A percentile compares a stretch with the other conserved stretches of the same genome.
Conservation (phyloP, 2,888 invertebrate species). For the Tholera decimalis region DNA sequence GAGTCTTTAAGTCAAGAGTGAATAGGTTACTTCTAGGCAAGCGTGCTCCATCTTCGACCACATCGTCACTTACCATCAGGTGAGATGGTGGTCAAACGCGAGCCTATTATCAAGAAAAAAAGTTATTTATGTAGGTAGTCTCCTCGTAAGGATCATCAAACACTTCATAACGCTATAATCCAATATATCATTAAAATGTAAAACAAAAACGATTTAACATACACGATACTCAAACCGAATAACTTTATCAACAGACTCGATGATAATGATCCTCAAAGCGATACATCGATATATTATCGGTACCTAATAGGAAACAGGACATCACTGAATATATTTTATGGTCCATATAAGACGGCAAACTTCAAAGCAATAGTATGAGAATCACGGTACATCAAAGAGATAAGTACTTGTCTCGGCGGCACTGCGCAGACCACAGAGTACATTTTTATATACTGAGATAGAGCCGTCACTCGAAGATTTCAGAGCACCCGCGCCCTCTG, state of each 20-base stretch:
- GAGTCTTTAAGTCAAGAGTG: too few species aligned
- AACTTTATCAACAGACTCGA: constrained; percentile 45
- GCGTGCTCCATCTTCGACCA: too few species aligned
- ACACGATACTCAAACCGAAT: constrained; percentile 25
- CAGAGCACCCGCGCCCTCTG: too few species aligned
- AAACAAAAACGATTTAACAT: constrained; percentile 32
- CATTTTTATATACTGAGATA: too few species aligned
- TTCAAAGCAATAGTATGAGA: constrained; percentile 62
- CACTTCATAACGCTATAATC: constrained; percentile 7
- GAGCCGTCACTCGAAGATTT: too few species aligned
- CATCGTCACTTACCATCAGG: too few species aligned
- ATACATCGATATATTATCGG: constrained; percentile 55
- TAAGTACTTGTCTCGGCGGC: constrained; percentile 53
- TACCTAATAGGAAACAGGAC: constrained; percentile 60
- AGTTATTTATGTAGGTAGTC: neutral
- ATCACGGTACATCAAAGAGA: constrained; percentile 64
- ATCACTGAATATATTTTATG: constrained; percentile 66
- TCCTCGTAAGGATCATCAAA: constrained; percentile 24
- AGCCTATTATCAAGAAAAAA: too few species aligned
- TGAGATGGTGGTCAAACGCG: too few species aligned
- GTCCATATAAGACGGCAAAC: constrained; percentile 57
- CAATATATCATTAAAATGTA: constrained; percentile 28
- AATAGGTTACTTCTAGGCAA: too few species aligned
- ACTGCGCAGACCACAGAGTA: too few species aligned
- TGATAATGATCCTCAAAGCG: constrained; percentile 42